phyloP scores from a whole-genome alignment of 2,113 vertebrate species.

The Anoplopoma fimbria region DNA sequence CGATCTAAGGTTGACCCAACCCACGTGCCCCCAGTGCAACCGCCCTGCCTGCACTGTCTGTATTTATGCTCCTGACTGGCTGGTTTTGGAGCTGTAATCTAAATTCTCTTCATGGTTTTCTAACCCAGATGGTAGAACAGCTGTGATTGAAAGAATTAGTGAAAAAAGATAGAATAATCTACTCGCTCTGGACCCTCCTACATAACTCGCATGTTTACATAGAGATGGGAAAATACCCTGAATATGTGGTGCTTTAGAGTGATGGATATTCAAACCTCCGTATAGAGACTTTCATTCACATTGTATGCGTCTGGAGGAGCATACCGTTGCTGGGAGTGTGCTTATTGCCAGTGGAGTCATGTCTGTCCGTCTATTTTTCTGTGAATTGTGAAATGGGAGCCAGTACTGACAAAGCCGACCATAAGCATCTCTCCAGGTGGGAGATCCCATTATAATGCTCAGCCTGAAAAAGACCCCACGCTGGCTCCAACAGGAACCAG shows the following conservation, averaged over 20 bases:
- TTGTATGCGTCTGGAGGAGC: constrained; percentile 26
- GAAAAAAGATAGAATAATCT: constrained; percentile 18
- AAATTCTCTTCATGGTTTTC: constrained; percentile 8
- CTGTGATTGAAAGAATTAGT: constrained; percentile 40
- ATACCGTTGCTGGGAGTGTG: constrained; percentile 27
- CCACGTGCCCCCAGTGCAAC: no score
- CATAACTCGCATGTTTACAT: constrained; percentile 11
- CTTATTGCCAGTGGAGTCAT: constrained; percentile 70
- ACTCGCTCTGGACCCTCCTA: not conserved
- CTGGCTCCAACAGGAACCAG: constrained; percentile 34
- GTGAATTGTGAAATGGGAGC: constrained; percentile 66
- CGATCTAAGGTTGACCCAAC: no score
- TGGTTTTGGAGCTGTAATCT: constrained; percentile 6
- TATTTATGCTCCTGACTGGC: no score
- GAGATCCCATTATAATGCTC: constrained; percentile 52
- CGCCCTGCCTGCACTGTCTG: no score
- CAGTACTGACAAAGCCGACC: constrained; percentile 53
- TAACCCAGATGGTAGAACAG: constrained; percentile 53
- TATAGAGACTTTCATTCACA: constrained; percentile 29
- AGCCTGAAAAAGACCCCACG: constrained; percentile 43
- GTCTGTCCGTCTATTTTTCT: constrained; percentile 48
- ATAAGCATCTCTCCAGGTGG: constrained; percentile 45
- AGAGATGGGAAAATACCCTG: constrained; percentile 14
- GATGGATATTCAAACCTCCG: not conserved
- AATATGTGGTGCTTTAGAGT: constrained; percentile 25